phyloP scores from a whole-genome alignment of 2,113 vertebrate genomes.

The Etheostoma spectabile region DNA sequence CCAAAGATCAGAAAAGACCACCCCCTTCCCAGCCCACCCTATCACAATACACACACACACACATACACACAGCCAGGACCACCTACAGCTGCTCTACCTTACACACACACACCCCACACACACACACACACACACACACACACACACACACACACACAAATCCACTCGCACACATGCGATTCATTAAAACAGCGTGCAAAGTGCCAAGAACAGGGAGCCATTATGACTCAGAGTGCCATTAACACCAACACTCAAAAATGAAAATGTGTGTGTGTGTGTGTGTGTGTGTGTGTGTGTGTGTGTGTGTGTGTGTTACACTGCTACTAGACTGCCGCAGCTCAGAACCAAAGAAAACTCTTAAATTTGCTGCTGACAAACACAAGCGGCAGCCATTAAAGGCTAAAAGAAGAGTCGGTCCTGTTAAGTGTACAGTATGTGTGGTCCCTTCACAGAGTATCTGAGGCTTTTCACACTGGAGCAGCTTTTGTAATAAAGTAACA shows the following conservation, averaged over 20 bases:
- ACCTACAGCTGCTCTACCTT: constrained; percentile 63
- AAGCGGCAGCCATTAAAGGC: constrained; percentile 51
- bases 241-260: constrained; percentile 63
- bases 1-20: constrained; percentile 68
- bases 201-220: constrained; percentile 66
- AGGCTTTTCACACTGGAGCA: constrained; percentile 24
- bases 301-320: constrained; percentile 20
- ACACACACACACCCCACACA: constrained; percentile 62
- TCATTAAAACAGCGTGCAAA: constrained; percentile 74
- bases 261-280: constrained; percentile 35
- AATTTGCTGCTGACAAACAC: constrained; percentile 56
- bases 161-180: constrained; percentile 64
- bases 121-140: constrained; percentile 65
- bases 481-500: constrained; percentile 55
- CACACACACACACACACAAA: constrained; percentile 64
- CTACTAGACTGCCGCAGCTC: constrained; percentile 30
- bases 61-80: constrained; percentile 64
- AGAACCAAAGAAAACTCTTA: constrained; percentile 54
- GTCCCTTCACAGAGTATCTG: constrained; percentile 53
- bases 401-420: constrained; percentile 52
- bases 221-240: constrained; percentile 71
- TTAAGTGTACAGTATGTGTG: constrained; percentile 63
- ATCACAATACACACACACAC: constrained; percentile 50
- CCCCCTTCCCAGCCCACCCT: constrained; percentile 54
- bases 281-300: background rate